Percentiles rank a stretch among this genome's conserved stretches.
Conservation (phyloP, 2,113 vertebrate species). For the Lutjanus erythropterus region DNA sequence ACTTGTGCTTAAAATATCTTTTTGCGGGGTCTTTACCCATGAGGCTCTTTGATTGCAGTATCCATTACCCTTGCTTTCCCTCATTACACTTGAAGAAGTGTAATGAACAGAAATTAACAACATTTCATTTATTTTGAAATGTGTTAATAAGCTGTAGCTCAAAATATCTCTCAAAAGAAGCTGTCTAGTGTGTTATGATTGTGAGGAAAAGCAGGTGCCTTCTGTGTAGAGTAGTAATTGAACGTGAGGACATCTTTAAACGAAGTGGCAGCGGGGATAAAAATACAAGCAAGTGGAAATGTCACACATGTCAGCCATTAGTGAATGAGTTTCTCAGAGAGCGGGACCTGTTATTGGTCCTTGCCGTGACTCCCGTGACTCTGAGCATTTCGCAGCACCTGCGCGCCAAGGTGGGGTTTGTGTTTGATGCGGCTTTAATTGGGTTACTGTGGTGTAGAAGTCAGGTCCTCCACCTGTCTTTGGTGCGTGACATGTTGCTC, state of each 20-base stretch:
- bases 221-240: not conserved
- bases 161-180: not conserved
- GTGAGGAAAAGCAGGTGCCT: not conserved
- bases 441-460: constrained; percentile 17
- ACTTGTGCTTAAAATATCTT: constrained; percentile 15
- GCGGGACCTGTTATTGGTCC: constrained; percentile 10
- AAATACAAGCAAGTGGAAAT: constrained; percentile 25
- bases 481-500: constrained; percentile 16
- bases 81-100: not conserved
- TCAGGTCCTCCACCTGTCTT: constrained; percentile 36
- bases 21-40: constrained; percentile 8
- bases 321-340: constrained; percentile 47
- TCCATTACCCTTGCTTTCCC: not conserved
- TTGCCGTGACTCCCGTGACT: constrained; percentile 18
- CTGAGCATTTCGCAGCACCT: constrained; percentile 30
- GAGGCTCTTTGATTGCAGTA: not conserved
- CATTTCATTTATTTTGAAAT: not conserved
- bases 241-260: constrained; percentile 9
- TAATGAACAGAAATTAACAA: not conserved
- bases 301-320: constrained; percentile 49
- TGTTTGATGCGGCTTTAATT: constrained; percentile 54
- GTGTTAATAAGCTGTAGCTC: not conserved
- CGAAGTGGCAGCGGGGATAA: constrained; percentile 9
- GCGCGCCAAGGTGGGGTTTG: not conserved
- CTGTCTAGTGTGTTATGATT: not conserved